Conservation (phyloP, 2,797 vertebrate species). For the Microcaecilia unicolor region DNA sequence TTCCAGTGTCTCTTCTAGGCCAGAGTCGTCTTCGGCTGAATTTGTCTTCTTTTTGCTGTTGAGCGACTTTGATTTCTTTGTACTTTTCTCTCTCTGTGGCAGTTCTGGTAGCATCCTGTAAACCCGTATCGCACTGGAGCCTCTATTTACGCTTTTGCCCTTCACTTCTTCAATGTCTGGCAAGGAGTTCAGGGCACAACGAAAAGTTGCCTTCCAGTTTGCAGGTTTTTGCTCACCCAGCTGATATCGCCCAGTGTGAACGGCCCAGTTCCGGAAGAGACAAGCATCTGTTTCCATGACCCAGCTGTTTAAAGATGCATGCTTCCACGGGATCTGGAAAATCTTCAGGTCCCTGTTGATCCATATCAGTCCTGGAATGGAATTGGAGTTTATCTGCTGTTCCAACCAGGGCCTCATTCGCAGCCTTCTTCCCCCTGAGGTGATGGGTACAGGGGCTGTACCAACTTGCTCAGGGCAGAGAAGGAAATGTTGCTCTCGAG, state of each 20-base stretch:
- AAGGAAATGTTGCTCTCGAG: too few relatives aligned
- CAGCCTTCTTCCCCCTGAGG: slow-evolving; percentile 57
- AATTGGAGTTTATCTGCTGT: slow-evolving; percentile 59
- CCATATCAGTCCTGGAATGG: slow-evolving; percentile 61
- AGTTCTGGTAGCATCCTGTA: slow-evolving; percentile 78
- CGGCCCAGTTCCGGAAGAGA: slow-evolving; percentile 87
- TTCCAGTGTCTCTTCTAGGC: slow-evolving; percentile 49
- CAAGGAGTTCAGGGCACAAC: slow-evolving; percentile 94
- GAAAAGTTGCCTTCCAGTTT: slow-evolving; percentile 97
- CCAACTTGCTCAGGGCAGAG: too few relatives aligned
- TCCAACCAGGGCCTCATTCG: slow-evolving; percentile 70
- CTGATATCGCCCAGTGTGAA: slow-evolving; percentile 87
- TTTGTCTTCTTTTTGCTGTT: too few relatives aligned
- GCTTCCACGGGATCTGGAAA: slow-evolving; percentile 95
- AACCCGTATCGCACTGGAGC: slow-evolving; percentile 79
- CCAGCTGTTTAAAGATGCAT: slow-evolving; percentile 92
- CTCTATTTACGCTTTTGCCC: slow-evolving; percentile 83
- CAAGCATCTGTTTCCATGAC: slow-evolving; percentile 85
- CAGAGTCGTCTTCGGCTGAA: slow-evolving; percentile 39
- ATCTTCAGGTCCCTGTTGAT: slow-evolving; percentile 68
- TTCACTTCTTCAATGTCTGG: slow-evolving; percentile 93
- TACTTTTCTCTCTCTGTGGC: slow-evolving; percentile 57
- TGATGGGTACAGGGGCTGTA: too few relatives aligned
- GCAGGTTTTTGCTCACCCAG: slow-evolving; percentile 64
- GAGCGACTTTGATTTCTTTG: too few relatives aligned